phyloP scores from a whole-genome alignment of 2,888 invertebrate species.

The Brassicogethes aeneus region DNA sequence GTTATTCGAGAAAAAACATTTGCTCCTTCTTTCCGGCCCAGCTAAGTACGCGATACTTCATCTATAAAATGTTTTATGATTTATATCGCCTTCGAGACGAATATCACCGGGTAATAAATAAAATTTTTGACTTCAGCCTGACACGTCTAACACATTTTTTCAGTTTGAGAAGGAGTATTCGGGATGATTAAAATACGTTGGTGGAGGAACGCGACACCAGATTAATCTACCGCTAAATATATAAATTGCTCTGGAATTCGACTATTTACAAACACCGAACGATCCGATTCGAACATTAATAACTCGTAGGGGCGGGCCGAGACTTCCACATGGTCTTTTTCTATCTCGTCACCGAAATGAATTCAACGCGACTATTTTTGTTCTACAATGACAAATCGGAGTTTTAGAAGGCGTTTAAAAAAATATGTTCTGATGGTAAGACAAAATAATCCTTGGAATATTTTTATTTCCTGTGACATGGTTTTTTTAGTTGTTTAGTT shows the following conservation, averaged over 20 bases:
- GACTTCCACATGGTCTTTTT: conserved; percentile 8
- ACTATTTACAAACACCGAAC: conserved; percentile 35
- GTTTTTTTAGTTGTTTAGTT: no score
- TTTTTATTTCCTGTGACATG: no score
- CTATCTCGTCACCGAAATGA: conserved; percentile 6
- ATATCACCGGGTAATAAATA: conserved; percentile 1
- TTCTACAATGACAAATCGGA: no score
- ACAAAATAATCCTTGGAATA: no score
- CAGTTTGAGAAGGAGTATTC: conserved; percentile 11
- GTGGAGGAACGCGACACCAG: conserved; percentile 34
- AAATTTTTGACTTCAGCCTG: neutral
- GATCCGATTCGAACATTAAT: conserved; percentile 31
- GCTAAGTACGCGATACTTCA: no score
- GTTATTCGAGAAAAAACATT: no score
- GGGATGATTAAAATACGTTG: conserved; percentile 37
- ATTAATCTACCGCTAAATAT: conserved; percentile 42
- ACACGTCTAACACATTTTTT: conserved; percentile 28
- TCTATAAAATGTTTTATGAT: no score
- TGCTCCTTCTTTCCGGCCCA: no score
- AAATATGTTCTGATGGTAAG: no score
- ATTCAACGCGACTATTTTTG: neutral
- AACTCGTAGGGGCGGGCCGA: conserved; percentile 15
- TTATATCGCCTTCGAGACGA: neutral
- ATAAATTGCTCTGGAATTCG: conserved; percentile 40
- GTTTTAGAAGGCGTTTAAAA: no score